phyloP scores from a whole-genome alignment of 2,888 invertebrate species.

The Zelleria hepariella region DNA sequence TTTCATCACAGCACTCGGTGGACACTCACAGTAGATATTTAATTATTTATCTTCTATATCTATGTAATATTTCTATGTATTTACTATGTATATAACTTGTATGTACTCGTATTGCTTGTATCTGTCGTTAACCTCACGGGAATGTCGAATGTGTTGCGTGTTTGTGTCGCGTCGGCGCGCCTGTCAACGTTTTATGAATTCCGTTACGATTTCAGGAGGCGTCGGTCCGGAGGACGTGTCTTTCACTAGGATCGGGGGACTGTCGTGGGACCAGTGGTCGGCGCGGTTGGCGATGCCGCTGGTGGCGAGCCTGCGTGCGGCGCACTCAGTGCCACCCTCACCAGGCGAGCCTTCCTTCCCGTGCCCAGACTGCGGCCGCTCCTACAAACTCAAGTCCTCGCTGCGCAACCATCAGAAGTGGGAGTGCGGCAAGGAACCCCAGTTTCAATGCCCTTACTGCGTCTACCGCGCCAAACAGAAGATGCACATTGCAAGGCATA shows the following conservation, averaged over 20 bases:
- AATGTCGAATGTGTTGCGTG: constrained; percentile 33
- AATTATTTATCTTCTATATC: constrained; percentile 27
- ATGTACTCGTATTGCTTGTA: constrained; percentile 56
- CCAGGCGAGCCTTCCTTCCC: constrained; percentile 75
- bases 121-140: constrained; percentile 54
- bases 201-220: constrained; percentile 42
- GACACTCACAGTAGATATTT: constrained; percentile 50
- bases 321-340: constrained; percentile 30
- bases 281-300: constrained; percentile 81
- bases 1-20: constrained; percentile 70
- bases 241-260: constrained; percentile 78
- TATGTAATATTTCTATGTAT: constrained; percentile 28
- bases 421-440: constrained; percentile 89
- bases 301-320: constrained; percentile 72
- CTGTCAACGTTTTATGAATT: constrained; percentile 21
- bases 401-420: constrained; percentile 87
- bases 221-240: constrained; percentile 78
- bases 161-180: constrained; percentile 16
- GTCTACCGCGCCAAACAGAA: constrained; percentile 88
- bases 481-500: constrained; percentile 87
- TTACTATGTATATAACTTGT: constrained; percentile 43
- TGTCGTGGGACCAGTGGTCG: constrained; percentile 82
- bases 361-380: constrained; percentile 86
- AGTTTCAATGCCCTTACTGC: constrained; percentile 86
- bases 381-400: constrained; percentile 90